Evolutionary conservation across 1,140 invertebrate species (phyloP).

Genomic region (Elymnias hypermnestra): DNA sequence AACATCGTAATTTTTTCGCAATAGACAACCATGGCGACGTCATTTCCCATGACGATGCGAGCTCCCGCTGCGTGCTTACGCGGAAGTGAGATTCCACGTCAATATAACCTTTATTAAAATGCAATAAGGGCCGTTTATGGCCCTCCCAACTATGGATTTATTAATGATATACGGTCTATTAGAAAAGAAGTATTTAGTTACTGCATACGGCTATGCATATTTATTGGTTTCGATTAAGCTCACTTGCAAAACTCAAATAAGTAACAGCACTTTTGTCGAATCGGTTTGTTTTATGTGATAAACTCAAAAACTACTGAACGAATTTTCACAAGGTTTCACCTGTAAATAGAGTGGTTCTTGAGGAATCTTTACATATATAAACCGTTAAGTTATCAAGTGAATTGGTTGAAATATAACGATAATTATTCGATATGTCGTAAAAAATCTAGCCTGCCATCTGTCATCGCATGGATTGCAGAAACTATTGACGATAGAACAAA

Average conservation of each 20-base stretch:
- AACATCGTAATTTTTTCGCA: conserved; percentile 15
- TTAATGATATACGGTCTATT: conserved; percentile 2
- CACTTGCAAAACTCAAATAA: neutral
- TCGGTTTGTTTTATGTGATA: too few relatives aligned
- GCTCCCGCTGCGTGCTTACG: conserved; percentile 13
- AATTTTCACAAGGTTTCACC: too few relatives aligned
- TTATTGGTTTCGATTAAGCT: neutral
- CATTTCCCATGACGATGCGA: conserved; percentile 51
- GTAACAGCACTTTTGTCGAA: too few relatives aligned
- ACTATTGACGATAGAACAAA: too few relatives aligned
- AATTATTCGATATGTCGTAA: too few relatives aligned
- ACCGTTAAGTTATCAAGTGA: too few relatives aligned
- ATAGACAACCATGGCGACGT: conserved; percentile 33
- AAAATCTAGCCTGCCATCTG: too few relatives aligned
- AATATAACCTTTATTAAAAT: conserved; percentile 21
- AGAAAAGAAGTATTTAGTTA: conserved; percentile 2
- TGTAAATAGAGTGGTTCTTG: too few relatives aligned
- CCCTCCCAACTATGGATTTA: conserved; percentile 1
- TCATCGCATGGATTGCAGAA: too few relatives aligned
- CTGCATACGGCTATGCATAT: neutral
- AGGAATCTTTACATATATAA: too few relatives aligned
- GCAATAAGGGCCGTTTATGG: conserved; percentile 21
- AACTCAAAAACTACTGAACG: too few relatives aligned
- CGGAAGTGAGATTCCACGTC: conserved; percentile 23
- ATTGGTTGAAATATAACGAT: too few relatives aligned